Base-by-base conservation (phyloP, 1,140 invertebrate species). In the Drosophila tristis region DNA sequence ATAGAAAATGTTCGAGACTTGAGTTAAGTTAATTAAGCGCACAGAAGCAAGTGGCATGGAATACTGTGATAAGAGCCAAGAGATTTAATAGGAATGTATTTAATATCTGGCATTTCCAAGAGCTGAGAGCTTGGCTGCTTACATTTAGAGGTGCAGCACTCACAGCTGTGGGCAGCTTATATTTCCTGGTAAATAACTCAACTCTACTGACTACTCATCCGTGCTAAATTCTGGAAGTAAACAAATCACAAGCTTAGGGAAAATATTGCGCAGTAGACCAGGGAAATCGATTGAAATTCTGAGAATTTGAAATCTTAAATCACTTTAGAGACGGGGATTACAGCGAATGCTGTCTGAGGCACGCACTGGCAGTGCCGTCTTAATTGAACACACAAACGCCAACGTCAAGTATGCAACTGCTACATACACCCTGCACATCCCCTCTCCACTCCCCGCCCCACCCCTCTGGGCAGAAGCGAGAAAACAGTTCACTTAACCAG, bases 401-500 rank as follows among this genome's bases (percentile, higher is more conserved):
- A 39, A 11, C 35, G 44, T 56, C 55, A 67, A 75, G 47, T 57
- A 75, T 75, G 72, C 59, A 56, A 44, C 58, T 55, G 50, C 57
- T 7, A 42, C 26, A 45, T 5, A 13, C 2, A 42, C 29, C 65
- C 29, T 20, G 2, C 3, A n/a, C 3, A n/a, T 9, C 43, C 42
- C 16, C 20, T 8, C 29, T 23, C 23, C 9, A 29, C 31, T n/a
- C 20, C 7, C 13, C 31, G 13, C 42, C 39, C 7, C 23, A 2
- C 2, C 4, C 7, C 39, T 11, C 16, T 29, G 9, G n/a, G 0
- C 26, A 44, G 3, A 43, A 60, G 55, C 71, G 43, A 54, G 77
- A 58, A 75, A 86, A 66, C 74, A 72, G 82, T 80, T 86, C 73
- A 80, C 76, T 66, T 75, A 86, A 86, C 82, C 82, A 87, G 81